Evolutionary conservation across 2,113 vertebrate genomes (phyloP).

Genomic region (Suncus etruscus): DNA sequence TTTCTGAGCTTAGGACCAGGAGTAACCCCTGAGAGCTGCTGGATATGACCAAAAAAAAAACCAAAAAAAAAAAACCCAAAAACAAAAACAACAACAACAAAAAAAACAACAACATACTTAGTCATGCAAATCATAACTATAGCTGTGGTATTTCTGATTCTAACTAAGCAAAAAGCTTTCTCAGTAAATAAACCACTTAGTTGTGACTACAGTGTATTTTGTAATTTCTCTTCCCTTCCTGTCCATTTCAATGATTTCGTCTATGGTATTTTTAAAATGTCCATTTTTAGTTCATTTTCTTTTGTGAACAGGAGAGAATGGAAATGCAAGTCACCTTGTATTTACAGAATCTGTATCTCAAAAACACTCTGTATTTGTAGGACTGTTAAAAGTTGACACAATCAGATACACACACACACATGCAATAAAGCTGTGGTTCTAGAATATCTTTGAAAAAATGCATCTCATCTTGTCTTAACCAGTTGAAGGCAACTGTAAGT

Average conservation of each 20-base stretch:
- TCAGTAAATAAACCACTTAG: background rate
- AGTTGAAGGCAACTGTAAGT: conserved; percentile 83
- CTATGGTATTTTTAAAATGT: conserved; percentile 28
- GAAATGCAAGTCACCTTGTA: conserved; percentile 73
- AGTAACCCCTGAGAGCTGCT: too few species aligned
- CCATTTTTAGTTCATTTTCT: background rate
- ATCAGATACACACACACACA: conserved; percentile 64
- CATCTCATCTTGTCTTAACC: conserved; percentile 86
- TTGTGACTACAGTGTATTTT: background rate
- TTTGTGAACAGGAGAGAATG: conserved; percentile 66
- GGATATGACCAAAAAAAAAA: too few species aligned
- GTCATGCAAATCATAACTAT: background rate
- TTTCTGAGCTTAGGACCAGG: too few species aligned
- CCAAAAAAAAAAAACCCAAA: too few species aligned
- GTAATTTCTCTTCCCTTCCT: conserved; percentile 19
- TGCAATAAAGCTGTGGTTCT: conserved; percentile 75
- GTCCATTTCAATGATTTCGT: conserved; percentile 55
- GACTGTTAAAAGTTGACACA: conserved; percentile 63
- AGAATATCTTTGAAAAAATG: conserved; percentile 45
- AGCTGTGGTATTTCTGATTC: background rate
- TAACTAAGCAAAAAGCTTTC: background rate
- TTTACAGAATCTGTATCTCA: conserved; percentile 49
- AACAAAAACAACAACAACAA: too few species aligned
- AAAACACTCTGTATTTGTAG: background rate
- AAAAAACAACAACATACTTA: background rate